Evolutionary conservation across 2,113 vertebrate species (phyloP).

Genomic region (Gulo gulo): DNA sequence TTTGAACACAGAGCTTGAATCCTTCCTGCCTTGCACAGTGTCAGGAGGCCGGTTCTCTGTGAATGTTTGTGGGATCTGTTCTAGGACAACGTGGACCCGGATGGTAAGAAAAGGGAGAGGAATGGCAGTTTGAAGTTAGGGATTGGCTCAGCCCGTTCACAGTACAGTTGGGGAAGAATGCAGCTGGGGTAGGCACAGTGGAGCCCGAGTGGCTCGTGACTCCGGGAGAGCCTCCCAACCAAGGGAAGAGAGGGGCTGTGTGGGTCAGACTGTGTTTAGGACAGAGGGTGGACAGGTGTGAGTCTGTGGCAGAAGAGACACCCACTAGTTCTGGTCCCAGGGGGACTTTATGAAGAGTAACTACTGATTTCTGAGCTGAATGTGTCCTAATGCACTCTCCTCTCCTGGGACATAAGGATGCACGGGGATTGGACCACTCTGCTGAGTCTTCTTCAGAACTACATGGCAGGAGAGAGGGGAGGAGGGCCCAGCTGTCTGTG

Average conservation of each 20-base stretch:
- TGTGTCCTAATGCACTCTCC: not conserved
- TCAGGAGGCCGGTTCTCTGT: not conserved
- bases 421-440: not conserved
- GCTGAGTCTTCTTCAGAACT: not conserved
- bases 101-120: not conserved
- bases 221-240: not conserved
- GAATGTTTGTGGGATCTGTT: not conserved
- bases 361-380: not conserved
- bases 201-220: not conserved
- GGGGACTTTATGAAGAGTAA: not conserved
- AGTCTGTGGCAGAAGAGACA: not conserved
- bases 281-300: not conserved
- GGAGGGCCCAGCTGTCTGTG: not conserved
- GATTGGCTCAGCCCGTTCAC: not conserved
- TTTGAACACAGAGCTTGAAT: not conserved
- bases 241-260: not conserved
- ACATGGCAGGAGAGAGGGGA: not conserved
- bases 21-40: not conserved
- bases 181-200: too few relatives aligned
- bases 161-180: not conserved
- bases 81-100: not conserved
- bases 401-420: not conserved
- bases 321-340: not conserved
- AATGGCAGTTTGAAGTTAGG: not conserved
- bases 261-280: not conserved